Percentiles rank a stretch among this genome's conserved stretches.
phyloP scores from a whole-genome alignment of 2,113 vertebrate species.

The Erythrolamprus reginae region DNA sequence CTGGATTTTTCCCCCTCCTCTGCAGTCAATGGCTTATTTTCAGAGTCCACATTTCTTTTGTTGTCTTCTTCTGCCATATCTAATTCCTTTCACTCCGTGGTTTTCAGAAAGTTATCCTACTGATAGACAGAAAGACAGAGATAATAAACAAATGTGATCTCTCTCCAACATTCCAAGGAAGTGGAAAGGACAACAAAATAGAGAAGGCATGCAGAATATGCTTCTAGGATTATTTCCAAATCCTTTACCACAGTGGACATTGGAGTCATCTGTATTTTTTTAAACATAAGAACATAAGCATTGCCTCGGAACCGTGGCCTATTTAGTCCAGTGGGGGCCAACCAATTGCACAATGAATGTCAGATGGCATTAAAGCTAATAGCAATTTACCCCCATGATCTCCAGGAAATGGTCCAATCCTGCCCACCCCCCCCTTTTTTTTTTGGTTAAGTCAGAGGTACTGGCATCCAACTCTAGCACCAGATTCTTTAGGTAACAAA shows the following conservation, averaged over 20 bases:
- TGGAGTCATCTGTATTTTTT: background rate
- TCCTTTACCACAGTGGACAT: background rate
- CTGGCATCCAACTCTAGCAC: background rate
- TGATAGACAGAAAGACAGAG: background rate
- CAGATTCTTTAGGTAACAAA: background rate
- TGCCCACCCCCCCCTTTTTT: rapidly evolving
- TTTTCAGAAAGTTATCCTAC: background rate
- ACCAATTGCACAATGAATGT: background rate
- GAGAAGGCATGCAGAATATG: background rate
- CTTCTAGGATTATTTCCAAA: background rate
- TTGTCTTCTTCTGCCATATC: background rate
- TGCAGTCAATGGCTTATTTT: background rate
- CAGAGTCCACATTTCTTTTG: background rate
- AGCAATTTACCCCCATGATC: background rate
- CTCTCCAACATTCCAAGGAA: background rate
- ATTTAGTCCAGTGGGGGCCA: background rate
- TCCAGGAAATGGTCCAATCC: background rate
- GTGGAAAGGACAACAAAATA: background rate
- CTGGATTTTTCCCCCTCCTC: background rate
- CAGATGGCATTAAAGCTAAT: background rate
- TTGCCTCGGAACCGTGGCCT: background rate
- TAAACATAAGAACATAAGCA: background rate
- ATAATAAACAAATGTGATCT: background rate
- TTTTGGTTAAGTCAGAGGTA: background rate
- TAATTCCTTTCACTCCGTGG: background rate